Conservation (phyloP, 2,797 vertebrate genomes). For the Poecilia picta region DNA sequence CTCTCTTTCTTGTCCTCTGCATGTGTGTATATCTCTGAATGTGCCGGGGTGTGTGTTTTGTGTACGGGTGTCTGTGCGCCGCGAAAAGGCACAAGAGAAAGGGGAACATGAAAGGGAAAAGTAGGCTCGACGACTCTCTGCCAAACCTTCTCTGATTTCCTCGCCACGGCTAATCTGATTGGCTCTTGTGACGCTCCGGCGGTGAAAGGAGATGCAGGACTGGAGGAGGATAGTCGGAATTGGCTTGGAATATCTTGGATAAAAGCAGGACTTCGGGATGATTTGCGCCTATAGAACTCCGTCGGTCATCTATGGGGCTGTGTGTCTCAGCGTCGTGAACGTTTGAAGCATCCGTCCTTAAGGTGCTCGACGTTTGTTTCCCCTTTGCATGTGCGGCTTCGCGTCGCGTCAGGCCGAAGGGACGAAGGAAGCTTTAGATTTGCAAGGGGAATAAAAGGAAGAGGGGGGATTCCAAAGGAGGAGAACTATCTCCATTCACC, state of each 20-base stretch:
- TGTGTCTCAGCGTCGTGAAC: slow-evolving; percentile 74
- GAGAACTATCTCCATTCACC: slow-evolving; percentile 66
- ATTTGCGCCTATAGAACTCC: slow-evolving; percentile 56
- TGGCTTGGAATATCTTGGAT: slow-evolving; percentile 65
- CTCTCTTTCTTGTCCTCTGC: slow-evolving; percentile 72
- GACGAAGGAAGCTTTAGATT: slow-evolving; percentile 70
- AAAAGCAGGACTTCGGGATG: slow-evolving; percentile 69
- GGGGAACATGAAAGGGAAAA: slow-evolving; percentile 76
- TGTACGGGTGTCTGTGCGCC: slow-evolving; percentile 36
- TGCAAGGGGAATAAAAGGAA: slow-evolving; percentile 47
- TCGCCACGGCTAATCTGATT: slow-evolving; percentile 80
- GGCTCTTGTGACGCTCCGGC: slow-evolving; percentile 66
- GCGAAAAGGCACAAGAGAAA: slow-evolving; percentile 59
- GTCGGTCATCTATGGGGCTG: slow-evolving; percentile 70
- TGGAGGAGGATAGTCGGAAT: slow-evolving; percentile 69
- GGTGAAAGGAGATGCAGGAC: slow-evolving; percentile 70
- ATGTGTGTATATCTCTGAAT: slow-evolving; percentile 58
- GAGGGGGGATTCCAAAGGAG: slow-evolving; percentile 45
- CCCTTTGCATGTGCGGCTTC: slow-evolving; percentile 22
- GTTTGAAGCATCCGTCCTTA: slow-evolving; percentile 54
- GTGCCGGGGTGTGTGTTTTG: slow-evolving; percentile 43
- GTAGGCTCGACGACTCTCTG: slow-evolving; percentile 65
- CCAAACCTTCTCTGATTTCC: slow-evolving; percentile 78
- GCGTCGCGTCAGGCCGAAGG: slow-evolving; percentile 42
- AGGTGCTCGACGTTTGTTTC: slow-evolving; percentile 36